Conservation (phyloP, 2,888 invertebrate genomes). For the Campoplex capitator region DNA sequence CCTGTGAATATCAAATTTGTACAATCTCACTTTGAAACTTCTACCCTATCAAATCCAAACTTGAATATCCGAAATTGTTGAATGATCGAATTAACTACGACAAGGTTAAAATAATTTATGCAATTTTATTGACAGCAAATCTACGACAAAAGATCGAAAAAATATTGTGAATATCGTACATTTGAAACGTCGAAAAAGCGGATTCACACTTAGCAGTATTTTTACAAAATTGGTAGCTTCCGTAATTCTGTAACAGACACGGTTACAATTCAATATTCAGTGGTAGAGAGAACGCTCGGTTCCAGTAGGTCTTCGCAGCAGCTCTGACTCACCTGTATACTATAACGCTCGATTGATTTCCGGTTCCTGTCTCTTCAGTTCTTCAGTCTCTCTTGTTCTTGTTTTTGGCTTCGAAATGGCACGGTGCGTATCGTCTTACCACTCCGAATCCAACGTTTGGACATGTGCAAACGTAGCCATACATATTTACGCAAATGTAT, state of each 20-base stretch:
- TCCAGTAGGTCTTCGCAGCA: constrained; percentile 57
- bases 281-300: constrained; percentile 16
- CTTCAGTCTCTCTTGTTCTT: constrained; percentile 6
- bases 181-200: background rate
- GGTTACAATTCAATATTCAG: background rate
- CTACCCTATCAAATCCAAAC: background rate
- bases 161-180: background rate
- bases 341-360: constrained; percentile 40
- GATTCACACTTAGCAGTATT: background rate
- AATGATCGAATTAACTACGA: background rate
- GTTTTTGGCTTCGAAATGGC: constrained; percentile 21
- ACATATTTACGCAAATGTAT: constrained; percentile 16
- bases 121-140: background rate
- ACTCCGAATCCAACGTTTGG: background rate
- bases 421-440: constrained; percentile 60
- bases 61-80: background rate
- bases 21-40: background rate
- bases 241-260: constrained; percentile 20
- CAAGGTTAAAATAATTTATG: background rate
- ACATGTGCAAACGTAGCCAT: background rate
- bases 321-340: constrained; percentile 52
- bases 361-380: constrained; percentile 46
- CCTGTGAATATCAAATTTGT: background rate
- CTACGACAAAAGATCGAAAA: background rate
- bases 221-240: background rate